These are phyloP conservation scores for Acrossocheilus fasciatus DNA, from an alignment of 2,797 vertebrate species.

Conservation along the genomic window DNA sequence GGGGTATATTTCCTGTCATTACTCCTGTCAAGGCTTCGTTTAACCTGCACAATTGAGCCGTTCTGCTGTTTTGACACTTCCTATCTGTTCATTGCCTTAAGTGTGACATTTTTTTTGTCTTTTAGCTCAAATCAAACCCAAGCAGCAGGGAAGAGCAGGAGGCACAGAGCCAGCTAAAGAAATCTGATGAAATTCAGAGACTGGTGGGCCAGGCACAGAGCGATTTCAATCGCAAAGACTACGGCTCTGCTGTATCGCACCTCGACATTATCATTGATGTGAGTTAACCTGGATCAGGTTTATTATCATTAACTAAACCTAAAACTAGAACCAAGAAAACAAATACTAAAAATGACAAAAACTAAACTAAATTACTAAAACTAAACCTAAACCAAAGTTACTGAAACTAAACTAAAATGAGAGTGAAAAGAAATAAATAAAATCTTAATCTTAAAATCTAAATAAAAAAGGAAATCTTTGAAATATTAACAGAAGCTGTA, in stretches of 20 bases:
- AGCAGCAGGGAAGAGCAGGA: constrained; percentile 88
- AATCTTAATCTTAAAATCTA: too few species aligned
- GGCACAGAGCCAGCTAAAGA: constrained; percentile 86
- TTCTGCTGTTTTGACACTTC: background rate
- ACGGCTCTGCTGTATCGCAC: constrained; percentile 78
- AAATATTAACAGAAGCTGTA: background rate
- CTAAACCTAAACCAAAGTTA: background rate
- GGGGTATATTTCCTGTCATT: constrained; percentile 5
- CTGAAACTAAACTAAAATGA: background rate
- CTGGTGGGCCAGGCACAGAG: constrained; percentile 80
- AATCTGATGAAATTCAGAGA: constrained; percentile 91
- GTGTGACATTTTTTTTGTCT: constrained; percentile 30
- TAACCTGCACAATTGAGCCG: background rate
- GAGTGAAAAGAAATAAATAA: background rate
- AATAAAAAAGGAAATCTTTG: background rate
- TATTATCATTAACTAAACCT: background rate
- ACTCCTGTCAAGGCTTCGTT: background rate
- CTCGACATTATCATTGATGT: constrained; percentile 92
- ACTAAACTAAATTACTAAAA: background rate
- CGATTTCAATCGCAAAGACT: constrained; percentile 83
- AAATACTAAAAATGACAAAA: background rate
- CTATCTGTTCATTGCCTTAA: background rate
- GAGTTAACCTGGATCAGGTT: constrained; percentile 52
- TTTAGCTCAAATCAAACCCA: constrained; percentile 91
- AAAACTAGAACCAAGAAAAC: background rate